Conservation (phyloP, 2,888 invertebrate species). For the Arctia plantaginis region DNA sequence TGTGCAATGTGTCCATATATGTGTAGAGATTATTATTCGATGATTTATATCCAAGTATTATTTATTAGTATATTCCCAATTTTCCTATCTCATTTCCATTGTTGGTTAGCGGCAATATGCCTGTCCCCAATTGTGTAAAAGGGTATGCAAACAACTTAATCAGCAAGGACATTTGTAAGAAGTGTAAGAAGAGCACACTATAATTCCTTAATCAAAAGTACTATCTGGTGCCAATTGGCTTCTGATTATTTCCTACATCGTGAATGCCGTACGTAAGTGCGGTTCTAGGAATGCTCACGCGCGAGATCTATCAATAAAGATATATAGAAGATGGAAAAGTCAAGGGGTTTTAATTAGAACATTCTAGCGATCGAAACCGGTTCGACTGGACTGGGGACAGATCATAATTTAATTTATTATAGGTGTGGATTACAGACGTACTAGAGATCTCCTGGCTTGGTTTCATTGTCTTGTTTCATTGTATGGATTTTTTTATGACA, state of each 20-base stretch:
- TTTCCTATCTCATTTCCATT: too few species aligned
- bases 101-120: too few species aligned
- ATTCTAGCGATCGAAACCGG: not conserved
- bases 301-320: constrained; percentile 16
- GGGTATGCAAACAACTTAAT: constrained; percentile 16
- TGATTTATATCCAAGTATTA: too few species aligned
- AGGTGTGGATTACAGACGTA: not conserved
- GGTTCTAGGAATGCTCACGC: constrained; percentile 22
- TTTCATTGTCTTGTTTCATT: not conserved
- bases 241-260: constrained; percentile 50
- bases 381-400: not conserved
- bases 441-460: not conserved
- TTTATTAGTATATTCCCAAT: too few species aligned
- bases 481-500: too few species aligned
- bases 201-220: constrained; percentile 22
- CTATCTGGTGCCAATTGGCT: constrained; percentile 37
- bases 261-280: constrained; percentile 39
- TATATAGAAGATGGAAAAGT: constrained; percentile 23
- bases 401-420: not conserved
- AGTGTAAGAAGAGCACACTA: constrained; percentile 29
- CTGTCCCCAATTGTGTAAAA: too few species aligned
- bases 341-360: constrained; percentile 3
- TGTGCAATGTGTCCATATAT: too few species aligned
- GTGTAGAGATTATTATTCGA: too few species aligned
- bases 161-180: constrained; percentile 33